phyloP scores from a whole-genome alignment of 1,140 invertebrate genomes.

The Ooceraea biroi region DNA sequence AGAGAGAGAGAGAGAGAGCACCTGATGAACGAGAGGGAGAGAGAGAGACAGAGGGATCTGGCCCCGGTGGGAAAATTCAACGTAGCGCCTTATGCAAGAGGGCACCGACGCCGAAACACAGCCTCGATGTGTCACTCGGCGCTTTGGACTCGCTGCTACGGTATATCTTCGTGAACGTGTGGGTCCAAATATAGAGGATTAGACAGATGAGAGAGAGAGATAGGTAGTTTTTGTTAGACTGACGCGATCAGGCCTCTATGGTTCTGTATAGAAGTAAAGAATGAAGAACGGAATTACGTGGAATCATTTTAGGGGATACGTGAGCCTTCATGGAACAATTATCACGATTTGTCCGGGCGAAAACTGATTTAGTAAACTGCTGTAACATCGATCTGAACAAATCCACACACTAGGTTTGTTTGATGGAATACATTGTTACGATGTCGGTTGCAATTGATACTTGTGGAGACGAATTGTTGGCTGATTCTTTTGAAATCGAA shows the following conservation, averaged over 20 bases:
- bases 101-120: not conserved
- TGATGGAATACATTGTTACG: too few relatives aligned
- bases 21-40: slow-evolving; percentile 51
- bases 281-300: not conserved
- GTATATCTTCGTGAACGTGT: not conserved
- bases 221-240: not conserved
- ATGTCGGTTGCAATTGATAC: too few relatives aligned
- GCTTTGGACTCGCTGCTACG: not conserved
- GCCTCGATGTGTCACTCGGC: not conserved
- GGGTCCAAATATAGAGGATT: not conserved
- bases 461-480: too few relatives aligned
- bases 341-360: not conserved
- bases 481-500: too few relatives aligned
- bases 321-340: not conserved
- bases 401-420: too few relatives aligned
- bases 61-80: slow-evolving; percentile 67
- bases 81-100: slow-evolving; percentile 2
- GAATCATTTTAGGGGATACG: not conserved
- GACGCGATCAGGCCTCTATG: not conserved
- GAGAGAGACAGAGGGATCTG: slow-evolving; percentile 32
- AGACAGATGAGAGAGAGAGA: not conserved
- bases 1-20: slow-evolving; percentile 1
- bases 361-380: too few relatives aligned
- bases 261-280: not conserved
- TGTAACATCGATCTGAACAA: too few relatives aligned